Conservation (phyloP, 2,113 vertebrate species). For the Lophura nycthemera region DNA sequence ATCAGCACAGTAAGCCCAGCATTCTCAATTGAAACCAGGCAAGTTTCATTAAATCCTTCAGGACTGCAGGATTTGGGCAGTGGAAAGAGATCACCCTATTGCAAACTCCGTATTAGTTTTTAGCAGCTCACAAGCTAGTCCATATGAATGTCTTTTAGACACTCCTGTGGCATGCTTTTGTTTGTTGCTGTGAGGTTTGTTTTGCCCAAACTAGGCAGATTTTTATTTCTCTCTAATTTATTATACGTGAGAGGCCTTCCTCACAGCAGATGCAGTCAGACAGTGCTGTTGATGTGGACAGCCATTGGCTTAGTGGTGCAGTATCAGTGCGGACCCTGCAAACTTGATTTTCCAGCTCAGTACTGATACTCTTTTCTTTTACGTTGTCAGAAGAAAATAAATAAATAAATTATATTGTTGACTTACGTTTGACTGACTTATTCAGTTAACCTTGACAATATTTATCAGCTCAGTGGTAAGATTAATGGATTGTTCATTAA, state of each 20-base stretch:
- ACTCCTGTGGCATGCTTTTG: background rate
- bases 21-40: background rate
- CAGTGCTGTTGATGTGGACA: background rate
- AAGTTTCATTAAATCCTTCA: background rate
- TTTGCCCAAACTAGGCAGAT: background rate
- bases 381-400: too few species aligned
- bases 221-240: background rate
- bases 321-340: background rate
- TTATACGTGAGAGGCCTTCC: background rate
- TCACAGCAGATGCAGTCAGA: background rate
- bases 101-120: background rate
- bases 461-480: background rate
- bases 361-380: background rate
- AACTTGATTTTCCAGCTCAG: too few species aligned
- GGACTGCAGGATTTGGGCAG: background rate
- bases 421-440: background rate
- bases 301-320: too few species aligned
- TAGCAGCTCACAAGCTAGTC: background rate
- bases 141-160: background rate
- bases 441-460: background rate
- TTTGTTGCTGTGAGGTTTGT: background rate
- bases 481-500: background rate
- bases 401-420: background rate
- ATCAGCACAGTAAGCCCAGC: background rate
- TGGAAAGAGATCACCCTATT: background rate